Conservation (phyloP, 2,797 vertebrate genomes). For the Heteromormyrus szaboi region DNA sequence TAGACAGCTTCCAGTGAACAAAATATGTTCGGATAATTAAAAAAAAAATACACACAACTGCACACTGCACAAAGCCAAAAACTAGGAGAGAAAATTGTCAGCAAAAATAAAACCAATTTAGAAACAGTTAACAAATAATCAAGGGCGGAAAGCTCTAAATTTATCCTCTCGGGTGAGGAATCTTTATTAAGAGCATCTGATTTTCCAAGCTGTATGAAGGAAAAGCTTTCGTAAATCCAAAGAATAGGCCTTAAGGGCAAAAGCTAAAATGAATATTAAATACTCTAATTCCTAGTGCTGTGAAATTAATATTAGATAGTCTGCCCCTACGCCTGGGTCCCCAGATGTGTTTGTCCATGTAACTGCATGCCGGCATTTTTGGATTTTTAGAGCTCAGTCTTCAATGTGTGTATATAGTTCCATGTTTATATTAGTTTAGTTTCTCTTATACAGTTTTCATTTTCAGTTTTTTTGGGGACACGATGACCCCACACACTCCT, state of each 20-base stretch:
- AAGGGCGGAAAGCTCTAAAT: background rate
- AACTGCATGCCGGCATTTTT: background rate
- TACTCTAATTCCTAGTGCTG: background rate
- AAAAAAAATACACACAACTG: background rate
- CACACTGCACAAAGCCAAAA: background rate
- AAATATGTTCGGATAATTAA: constrained; percentile 1
- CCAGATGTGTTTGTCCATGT: constrained; percentile 14
- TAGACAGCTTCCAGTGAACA: constrained; percentile 30
- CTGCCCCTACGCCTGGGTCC: background rate
- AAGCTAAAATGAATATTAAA: background rate
- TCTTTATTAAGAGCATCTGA: background rate
- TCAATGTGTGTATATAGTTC: background rate
- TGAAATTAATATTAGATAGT: background rate
- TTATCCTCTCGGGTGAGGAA: background rate
- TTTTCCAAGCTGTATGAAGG: background rate
- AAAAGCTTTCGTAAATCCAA: background rate
- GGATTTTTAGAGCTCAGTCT: background rate
- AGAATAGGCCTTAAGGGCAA: background rate
- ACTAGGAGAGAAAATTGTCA: background rate
- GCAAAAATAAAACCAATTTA: background rate
- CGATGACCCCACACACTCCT: background rate
- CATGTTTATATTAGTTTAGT: background rate
- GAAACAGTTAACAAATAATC: background rate
- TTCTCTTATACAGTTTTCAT: background rate
- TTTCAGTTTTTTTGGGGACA: background rate